phyloP scores from a whole-genome alignment of 1,140 invertebrate species.

The Psix sp. region DNA sequence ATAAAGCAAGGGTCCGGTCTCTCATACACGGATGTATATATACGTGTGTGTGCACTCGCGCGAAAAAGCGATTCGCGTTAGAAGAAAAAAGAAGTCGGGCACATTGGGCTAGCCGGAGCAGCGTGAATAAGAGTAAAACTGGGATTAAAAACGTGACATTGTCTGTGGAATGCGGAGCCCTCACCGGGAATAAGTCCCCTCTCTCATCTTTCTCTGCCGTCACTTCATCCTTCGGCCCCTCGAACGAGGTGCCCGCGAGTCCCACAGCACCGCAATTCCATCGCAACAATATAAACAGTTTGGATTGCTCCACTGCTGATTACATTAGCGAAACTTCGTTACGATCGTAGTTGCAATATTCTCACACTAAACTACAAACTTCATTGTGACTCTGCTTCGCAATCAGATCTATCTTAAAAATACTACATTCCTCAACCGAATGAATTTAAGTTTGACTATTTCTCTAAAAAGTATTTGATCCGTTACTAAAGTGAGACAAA shows the following conservation, averaged over 20 bases:
- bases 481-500: no score
- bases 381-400: no score
- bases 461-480: no score
- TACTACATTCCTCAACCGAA: no score
- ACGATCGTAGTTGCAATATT: no score
- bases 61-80: background rate
- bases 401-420: no score
- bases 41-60: background rate
- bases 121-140: conserved; percentile 74
- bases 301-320: background rate
- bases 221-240: conserved; percentile 45
- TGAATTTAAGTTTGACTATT: no score
- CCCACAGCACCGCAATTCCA: conserved; percentile 63
- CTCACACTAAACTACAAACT: no score
- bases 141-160: conserved; percentile 78
- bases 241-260: conserved; percentile 36
- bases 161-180: conserved; percentile 77
- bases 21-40: no score
- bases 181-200: conserved; percentile 63
- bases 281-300: conserved; percentile 52
- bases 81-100: conserved; percentile 24
- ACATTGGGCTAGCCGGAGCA: conserved; percentile 46
- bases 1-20: no score
- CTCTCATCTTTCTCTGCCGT: conserved; percentile 53
- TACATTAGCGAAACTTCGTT: no score